These are phyloP conservation scores for Ochropleura leucogaster DNA, from an alignment of 2,888 invertebrate species.

Conservation along the genomic window DNA sequence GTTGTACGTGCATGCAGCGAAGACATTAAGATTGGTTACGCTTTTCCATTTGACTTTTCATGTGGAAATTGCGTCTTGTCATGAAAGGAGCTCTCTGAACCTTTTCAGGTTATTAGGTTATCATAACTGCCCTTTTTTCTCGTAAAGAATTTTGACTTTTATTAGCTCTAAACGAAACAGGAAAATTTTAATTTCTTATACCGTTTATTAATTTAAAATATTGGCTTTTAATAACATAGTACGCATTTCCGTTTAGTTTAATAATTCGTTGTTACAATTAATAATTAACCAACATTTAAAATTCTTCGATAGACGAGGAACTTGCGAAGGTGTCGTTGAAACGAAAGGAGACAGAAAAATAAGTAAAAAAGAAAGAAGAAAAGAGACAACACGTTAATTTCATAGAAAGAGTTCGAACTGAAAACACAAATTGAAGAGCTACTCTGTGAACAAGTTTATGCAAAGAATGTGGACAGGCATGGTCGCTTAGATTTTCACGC, in stretches of 20 bases:
- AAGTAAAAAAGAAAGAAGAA: neutral
- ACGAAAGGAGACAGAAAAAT: neutral
- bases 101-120: conserved; percentile 87
- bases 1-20: conserved; percentile 83
- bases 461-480: conserved; percentile 2
- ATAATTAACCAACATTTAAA: neutral
- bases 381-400: conserved; percentile 4
- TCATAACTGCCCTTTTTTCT: conserved; percentile 75
- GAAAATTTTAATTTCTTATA: conserved; percentile 50
- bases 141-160: conserved; percentile 74
- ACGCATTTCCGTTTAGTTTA: conserved; percentile 35
- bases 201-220: conserved; percentile 55
- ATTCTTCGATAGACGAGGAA: neutral
- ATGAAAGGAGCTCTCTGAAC: conserved; percentile 83
- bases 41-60: conserved; percentile 88
- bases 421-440: conserved; percentile 14
- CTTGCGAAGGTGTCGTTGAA: neutral
- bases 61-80: conserved; percentile 87
- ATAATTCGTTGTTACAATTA: neutral
- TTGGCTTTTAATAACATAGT: conserved; percentile 37
- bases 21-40: conserved; percentile 87
- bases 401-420: conserved; percentile 12
- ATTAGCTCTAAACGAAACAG: conserved; percentile 65
- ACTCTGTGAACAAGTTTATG: conserved; percentile 4
- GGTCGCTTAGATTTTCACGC: conserved; percentile 10